A percentile compares a stretch with the other conserved stretches of the same genome.
Evolutionary conservation across 2,113 vertebrate genomes (phyloP).

Genomic region (Machaerirhynchus nigripectus): DNA sequence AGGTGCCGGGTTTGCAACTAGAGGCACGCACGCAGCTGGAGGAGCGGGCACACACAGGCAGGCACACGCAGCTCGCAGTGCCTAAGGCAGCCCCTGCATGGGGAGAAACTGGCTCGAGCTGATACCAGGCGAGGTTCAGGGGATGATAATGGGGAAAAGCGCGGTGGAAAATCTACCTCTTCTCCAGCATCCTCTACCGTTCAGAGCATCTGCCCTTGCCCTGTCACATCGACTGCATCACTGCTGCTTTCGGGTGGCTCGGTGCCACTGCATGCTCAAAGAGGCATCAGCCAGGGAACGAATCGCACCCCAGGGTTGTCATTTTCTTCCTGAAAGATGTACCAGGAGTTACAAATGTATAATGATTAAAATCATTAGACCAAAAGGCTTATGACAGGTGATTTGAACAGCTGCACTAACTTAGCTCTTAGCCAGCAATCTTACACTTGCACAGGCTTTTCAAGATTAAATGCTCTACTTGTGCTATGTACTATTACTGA

Average conservation of each 20-base stretch:
- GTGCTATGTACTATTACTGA: not conserved
- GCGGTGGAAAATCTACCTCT: constrained; percentile 12
- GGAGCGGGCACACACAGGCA: not conserved
- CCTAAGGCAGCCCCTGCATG: not conserved
- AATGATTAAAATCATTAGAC: not conserved
- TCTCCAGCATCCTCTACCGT: constrained; percentile 59
- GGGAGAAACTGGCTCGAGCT: not conserved
- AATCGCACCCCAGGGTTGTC: not conserved
- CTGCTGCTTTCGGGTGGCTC: not conserved
- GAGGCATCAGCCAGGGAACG: not conserved
- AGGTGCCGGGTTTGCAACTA: not conserved
- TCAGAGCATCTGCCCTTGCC: constrained; percentile 26
- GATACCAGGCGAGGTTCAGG: not conserved
- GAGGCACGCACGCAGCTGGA: not conserved
- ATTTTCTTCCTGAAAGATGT: not conserved
- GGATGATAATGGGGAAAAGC: not conserved
- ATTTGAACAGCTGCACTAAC: constrained; percentile 7
- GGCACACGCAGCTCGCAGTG: not conserved
- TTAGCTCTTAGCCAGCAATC: not conserved
- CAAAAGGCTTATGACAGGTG: not conserved
- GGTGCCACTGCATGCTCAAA: not conserved
- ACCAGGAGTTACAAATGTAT: not conserved
- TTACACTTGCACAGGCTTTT: not conserved
- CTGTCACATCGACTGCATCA: not conserved
- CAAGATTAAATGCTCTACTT: not conserved